Conservation (phyloP, 2,888 invertebrate genomes). For the Mayetiola destructor region DNA sequence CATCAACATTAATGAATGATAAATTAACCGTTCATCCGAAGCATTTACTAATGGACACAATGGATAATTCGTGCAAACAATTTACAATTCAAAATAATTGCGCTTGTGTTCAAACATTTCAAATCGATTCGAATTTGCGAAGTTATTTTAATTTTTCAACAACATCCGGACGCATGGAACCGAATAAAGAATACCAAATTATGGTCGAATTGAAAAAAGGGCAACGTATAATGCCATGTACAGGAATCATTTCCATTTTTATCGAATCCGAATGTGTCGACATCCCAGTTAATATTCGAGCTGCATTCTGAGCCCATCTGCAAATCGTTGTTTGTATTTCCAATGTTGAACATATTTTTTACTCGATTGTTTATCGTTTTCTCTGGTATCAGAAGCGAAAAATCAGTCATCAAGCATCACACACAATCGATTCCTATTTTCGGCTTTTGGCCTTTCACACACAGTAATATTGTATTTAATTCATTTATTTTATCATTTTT, state of each 20-base stretch:
- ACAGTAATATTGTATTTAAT: no score
- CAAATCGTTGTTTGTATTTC: no score
- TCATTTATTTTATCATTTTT: no score
- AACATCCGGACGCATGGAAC: slow-evolving; percentile 17
- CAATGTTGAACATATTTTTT: no score
- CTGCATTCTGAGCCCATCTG: no score
- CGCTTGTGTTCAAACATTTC: slow-evolving; percentile 27
- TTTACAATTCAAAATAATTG: slow-evolving; percentile 23
- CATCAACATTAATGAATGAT: slow-evolving; percentile 15
- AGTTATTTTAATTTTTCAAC: slow-evolving; percentile 27
- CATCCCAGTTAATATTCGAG: neutral
- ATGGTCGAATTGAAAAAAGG: neutral
- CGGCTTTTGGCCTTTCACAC: no score
- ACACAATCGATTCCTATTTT: no score
- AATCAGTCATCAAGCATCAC: no score
- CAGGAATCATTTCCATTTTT: neutral
- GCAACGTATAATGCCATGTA: neutral
- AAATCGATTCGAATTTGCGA: slow-evolving; percentile 25
- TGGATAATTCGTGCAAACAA: slow-evolving; percentile 16
- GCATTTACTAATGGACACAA: slow-evolving; percentile 22
- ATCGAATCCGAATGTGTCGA: neutral
- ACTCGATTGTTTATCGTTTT: no score
- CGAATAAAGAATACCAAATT: neutral
- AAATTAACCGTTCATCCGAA: slow-evolving; percentile 26
- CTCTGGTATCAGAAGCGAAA: no score